Percentiles rank a stretch among this genome's conserved stretches.
These are phyloP conservation scores for Rhabdomys dilectus DNA, from an alignment of 2,113 vertebrate species.

Conservation along the genomic window DNA sequence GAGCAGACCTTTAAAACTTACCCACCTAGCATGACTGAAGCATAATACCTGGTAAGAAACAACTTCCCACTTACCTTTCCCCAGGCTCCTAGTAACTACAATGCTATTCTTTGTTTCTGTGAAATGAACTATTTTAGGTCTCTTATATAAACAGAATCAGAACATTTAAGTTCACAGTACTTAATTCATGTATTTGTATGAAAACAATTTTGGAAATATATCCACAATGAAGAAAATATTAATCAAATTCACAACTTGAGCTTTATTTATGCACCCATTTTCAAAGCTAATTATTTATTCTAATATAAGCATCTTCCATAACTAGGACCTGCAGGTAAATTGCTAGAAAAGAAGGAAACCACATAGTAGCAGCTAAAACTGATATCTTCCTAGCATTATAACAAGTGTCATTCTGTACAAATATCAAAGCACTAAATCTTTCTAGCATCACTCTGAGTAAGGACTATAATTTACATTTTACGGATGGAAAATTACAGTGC, in stretches of 20 bases:
- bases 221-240: constrained; percentile 35
- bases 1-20: not conserved
- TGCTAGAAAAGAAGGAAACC: constrained; percentile 20
- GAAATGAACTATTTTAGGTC: not conserved
- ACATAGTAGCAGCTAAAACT: constrained; percentile 4
- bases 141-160: not conserved
- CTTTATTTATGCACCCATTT: constrained; percentile 58
- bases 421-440: constrained; percentile 15
- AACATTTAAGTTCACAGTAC: constrained; percentile 16
- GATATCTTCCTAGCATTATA: not conserved
- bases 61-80: not conserved
- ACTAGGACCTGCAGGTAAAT: constrained; percentile 44
- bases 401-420: not conserved
- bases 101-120: not conserved
- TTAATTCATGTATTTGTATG: constrained; percentile 36
- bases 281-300: constrained; percentile 66
- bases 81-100: not conserved
- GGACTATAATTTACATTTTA: constrained; percentile 17
- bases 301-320: constrained; percentile 48
- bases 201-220: constrained; percentile 41
- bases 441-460: not conserved
- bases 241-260: constrained; percentile 57
- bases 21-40: not conserved
- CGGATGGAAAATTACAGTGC: not conserved
- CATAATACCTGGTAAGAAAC: not conserved